Evolutionary conservation across 2,888 invertebrate species (phyloP).

Genomic region (Melanostoma mellinum): DNA sequence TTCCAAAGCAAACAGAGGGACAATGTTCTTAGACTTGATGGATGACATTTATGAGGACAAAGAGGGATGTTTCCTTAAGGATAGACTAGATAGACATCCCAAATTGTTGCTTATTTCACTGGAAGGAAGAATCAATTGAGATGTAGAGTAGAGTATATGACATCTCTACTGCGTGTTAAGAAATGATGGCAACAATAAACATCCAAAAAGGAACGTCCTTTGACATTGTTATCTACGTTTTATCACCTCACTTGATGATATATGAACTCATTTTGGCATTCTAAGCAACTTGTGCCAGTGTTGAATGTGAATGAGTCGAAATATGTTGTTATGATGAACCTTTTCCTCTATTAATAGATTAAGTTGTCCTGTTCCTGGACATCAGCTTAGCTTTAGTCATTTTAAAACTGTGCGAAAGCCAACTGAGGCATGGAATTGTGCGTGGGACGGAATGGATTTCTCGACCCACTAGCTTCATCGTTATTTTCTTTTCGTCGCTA

Average conservation of each 20-base stretch:
- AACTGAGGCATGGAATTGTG: neutral
- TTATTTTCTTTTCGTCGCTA: conserved; percentile 12
- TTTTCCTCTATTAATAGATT: no score
- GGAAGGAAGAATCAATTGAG: neutral
- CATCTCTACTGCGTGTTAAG: neutral
- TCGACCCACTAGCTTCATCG: conserved; percentile 6
- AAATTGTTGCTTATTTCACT: no score
- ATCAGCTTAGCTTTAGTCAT: no score
- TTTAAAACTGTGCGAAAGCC: neutral
- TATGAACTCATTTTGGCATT: neutral
- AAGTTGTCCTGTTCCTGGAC: no score
- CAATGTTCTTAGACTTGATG: conserved; percentile 8
- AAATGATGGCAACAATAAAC: neutral
- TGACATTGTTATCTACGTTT: conserved; percentile 1
- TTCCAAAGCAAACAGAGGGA: no score
- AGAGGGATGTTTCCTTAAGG: conserved; percentile 1
- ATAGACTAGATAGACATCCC: no score
- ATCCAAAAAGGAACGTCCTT: neutral
- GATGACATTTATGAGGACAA: conserved; percentile 10
- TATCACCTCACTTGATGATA: neutral
- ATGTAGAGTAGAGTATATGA: neutral
- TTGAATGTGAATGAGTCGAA: no score
- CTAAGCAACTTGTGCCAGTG: no score
- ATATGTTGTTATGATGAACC: no score
- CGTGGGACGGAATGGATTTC: neutral